Evolutionary conservation across 2,797 vertebrate species (phyloP), one percentile per base, ranked within the genome.

Genomic region (Bradypus variegatus): DNA sequence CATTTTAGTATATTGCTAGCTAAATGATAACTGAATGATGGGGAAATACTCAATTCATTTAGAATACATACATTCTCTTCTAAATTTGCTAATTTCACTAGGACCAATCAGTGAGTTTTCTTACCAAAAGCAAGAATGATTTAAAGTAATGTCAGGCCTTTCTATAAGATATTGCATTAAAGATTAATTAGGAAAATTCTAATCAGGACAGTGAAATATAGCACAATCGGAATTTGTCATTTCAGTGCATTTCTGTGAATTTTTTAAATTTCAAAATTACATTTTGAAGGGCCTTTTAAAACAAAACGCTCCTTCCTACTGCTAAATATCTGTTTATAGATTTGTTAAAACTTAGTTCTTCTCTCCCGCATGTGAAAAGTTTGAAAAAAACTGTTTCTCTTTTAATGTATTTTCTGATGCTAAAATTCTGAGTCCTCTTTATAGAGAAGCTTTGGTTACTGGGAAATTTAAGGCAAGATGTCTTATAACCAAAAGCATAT

Each of bases 51-150:
- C 25, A 70, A 14, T 82, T 92, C 16, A 72, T 60, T 92, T 93
- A 86, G 65, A 80, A 72, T 82, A 93, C 88, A 85, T 95, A 8
- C 78, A 79, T 91, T 92, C 1, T 81, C 36, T 90, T 86, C 50
- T 94, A 85, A 89, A 88, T 85, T 38, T 91, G 60, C 36, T 92
- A 50, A 89, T 90, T 89, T 92, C 5, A 87, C 86, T 92, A 77
- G 77, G 58, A 45, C 23, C 80, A 93, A 18, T 53, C 29, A 67
- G 16, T 95, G 15, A 85, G 8, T 75, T 93, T 90, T 94, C 60
- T 82, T 84, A 81, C 7, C 33, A 69, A 79, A 75, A 86, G 72
- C 9, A 76, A 72, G 25, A 83, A 84, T 83, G 19, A 77, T 80
- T 89, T 91, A 62, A 92, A 82, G 7, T 78, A 5, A 73, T 45